Conservation (phyloP, 1,140 invertebrate species). For the Lepidurus couesii region DNA sequence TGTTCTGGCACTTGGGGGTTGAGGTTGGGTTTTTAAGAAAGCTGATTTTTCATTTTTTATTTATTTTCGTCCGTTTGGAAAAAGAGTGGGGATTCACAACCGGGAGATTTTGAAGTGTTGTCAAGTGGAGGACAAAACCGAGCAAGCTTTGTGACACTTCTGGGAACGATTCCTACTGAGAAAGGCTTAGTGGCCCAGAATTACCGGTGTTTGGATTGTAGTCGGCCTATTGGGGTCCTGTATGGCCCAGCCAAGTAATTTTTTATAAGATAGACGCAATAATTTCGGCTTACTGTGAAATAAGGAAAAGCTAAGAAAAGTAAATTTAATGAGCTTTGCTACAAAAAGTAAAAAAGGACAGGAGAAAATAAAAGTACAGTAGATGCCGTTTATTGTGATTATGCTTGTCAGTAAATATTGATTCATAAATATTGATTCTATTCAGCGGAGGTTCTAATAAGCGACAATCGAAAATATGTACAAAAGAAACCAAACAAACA, state of each 20-base stretch:
- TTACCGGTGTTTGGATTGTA: constrained; percentile 76
- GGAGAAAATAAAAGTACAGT: no score
- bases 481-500: no score
- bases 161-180: constrained; percentile 66
- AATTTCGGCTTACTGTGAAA: no score
- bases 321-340: no score
- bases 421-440: no score
- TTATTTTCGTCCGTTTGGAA: background rate
- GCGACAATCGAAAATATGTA: no score
- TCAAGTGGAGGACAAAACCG: background rate
- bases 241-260: constrained; percentile 53
- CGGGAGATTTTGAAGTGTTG: constrained; percentile 26
- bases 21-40: background rate
- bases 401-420: no score
- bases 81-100: background rate
- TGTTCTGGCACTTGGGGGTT: constrained; percentile 23
- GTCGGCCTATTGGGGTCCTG: constrained; percentile 67
- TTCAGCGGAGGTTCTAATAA: no score
- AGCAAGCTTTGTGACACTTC: constrained; percentile 53
- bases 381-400: no score
- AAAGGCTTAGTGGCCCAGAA: constrained; percentile 78
- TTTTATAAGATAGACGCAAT: background rate
- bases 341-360: no score
- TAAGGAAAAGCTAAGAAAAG: no score
- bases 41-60: background rate